Evolutionary conservation across 92 coral and sea anemone genomes (phyloP).

Genomic region (Bergia sp.): DNA sequence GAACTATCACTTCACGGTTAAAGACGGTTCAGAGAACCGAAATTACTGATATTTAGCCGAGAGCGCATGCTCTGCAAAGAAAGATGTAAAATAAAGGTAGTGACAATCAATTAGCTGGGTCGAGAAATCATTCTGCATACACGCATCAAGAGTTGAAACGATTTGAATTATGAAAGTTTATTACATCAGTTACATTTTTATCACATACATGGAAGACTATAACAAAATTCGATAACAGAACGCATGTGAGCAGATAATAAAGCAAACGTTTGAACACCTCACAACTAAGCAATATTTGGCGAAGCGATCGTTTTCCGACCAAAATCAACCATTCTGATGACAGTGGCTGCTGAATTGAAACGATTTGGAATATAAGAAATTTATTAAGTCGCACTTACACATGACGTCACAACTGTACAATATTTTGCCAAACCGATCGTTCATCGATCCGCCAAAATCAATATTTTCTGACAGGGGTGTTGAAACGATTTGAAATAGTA

Average conservation of each 20-base stretch:
- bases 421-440: not conserved
- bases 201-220: not conserved
- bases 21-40: not conserved
- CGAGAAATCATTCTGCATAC: not conserved
- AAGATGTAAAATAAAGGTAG: not conserved
- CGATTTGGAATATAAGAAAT: slow-evolving; percentile 8
- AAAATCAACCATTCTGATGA: not conserved
- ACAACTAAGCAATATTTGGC: slow-evolving; percentile 8
- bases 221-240: not conserved
- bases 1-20: not conserved
- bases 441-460: not conserved
- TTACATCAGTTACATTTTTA: not conserved
- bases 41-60: not conserved
- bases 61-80: not conserved
- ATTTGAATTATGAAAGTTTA: not conserved
- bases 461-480: slow-evolving; percentile 31
- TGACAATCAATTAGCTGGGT: not conserved
- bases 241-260: not conserved
- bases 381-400: not conserved
- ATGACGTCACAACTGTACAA: not conserved
- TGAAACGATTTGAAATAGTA: no score
- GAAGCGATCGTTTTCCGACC: not conserved
- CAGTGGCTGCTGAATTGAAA: slow-evolving; percentile 59
- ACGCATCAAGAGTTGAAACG: not conserved
- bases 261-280: not conserved